Percentiles rank a stretch among this genome's conserved stretches.
phyloP scores from a whole-genome alignment of 2,113 vertebrate species.

The Ciconia maguari region DNA sequence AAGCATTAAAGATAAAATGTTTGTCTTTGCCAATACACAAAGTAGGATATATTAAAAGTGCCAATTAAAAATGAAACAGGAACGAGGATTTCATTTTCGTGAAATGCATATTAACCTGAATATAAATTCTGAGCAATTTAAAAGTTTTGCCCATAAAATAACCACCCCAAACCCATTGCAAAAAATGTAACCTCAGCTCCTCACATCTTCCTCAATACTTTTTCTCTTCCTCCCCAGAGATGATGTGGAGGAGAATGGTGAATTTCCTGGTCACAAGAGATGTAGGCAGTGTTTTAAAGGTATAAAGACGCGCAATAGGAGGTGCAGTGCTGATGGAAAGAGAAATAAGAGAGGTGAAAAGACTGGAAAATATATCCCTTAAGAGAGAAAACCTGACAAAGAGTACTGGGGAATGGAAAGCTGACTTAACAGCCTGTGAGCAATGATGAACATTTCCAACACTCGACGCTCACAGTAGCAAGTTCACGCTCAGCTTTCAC shows the following conservation, averaged over 20 bases:
- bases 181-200: not conserved
- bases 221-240: not conserved
- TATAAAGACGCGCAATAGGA: not conserved
- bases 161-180: not conserved
- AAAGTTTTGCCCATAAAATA: not conserved
- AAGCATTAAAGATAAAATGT: not conserved
- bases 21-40: not conserved
- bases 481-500: not conserved
- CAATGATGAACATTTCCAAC: not conserved
- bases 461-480: not conserved
- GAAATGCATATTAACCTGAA: not conserved
- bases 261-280: not conserved
- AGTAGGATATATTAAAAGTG: not conserved
- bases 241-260: not conserved
- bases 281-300: not conserved
- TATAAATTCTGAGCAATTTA: not conserved
- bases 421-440: not conserved
- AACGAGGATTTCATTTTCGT: fast-evolving
- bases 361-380: not conserved
- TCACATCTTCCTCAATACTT: not conserved
- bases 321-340: not conserved
- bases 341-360: not conserved
- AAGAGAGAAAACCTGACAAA: not conserved
- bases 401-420: not conserved
- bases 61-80: not conserved